phyloP scores from a whole-genome alignment of 2,113 vertebrate genomes.

The Ploceus nigricollis region DNA sequence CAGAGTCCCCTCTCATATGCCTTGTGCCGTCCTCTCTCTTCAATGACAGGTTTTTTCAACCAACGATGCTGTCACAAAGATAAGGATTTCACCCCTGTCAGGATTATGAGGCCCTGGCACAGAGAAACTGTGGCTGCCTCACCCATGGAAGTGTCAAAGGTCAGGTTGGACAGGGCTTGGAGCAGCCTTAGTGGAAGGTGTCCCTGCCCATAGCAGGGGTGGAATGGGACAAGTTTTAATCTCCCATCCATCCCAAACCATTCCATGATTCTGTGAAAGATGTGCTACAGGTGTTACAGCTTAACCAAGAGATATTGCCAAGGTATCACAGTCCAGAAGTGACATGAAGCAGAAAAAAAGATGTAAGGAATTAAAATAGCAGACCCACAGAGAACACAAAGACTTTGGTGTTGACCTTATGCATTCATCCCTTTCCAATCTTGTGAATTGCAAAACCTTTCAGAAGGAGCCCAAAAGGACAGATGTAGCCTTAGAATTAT shows the following conservation, averaged over 20 bases:
- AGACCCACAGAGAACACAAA: not conserved
- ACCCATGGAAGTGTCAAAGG: not conserved
- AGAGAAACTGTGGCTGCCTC: not conserved
- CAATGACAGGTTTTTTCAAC: fast-evolving
- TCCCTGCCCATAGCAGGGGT: not conserved
- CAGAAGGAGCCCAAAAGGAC: not conserved
- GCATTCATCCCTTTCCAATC: not conserved
- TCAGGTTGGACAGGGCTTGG: fast-evolving
- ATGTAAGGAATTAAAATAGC: not conserved
- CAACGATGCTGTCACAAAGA: fast-evolving
- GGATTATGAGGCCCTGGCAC: not conserved
- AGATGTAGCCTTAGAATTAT: not conserved
- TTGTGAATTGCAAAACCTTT: not conserved
- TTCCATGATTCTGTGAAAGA: not conserved
- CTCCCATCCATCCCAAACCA: not conserved
- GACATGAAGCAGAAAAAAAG: not conserved
- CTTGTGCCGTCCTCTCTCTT: not conserved
- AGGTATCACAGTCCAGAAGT: not conserved
- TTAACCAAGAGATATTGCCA: not conserved
- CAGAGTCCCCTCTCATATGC: not conserved
- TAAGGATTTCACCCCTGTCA: not conserved
- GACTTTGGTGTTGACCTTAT: not conserved
- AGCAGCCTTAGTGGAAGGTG: not conserved
- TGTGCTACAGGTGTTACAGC: not conserved
- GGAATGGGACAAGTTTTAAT: not conserved